Percentiles rank a stretch among this genome's conserved stretches.
Conservation (phyloP, 1,140 invertebrate species). For the Whitmania pigra region DNA sequence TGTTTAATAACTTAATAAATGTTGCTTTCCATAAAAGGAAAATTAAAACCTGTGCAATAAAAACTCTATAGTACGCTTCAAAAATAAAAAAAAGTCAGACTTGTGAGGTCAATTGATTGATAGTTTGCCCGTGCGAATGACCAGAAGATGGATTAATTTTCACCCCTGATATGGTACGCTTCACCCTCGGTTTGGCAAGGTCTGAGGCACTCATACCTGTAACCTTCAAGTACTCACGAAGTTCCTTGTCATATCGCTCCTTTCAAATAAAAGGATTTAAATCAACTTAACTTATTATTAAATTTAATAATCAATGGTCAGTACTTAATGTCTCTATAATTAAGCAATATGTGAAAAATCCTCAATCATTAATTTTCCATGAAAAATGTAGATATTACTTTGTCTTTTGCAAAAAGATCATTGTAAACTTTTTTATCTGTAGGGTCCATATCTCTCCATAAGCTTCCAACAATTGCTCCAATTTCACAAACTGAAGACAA, state of each 20-base stretch:
- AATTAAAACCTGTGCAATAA: too few relatives aligned
- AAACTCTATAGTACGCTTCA: neutral
- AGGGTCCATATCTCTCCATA: constrained; percentile 17
- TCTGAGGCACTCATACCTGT: constrained; percentile 18
- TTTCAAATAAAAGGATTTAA: neutral
- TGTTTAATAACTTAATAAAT: too few relatives aligned
- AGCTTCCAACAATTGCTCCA: constrained; percentile 15
- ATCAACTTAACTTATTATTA: neutral
- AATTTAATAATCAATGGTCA: too few relatives aligned
- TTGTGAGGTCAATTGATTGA: neutral
- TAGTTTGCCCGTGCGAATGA: neutral
- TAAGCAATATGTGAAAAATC: neutral
- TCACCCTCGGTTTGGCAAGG: constrained; percentile 5
- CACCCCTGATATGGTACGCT: neutral
- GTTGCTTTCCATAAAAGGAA: too few relatives aligned
- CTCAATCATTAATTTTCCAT: neutral
- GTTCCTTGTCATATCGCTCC: constrained; percentile 16
- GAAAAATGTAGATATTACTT: neutral
- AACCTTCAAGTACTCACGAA: constrained; percentile 7
- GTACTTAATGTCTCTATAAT: too few relatives aligned
- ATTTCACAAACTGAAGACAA: constrained; percentile 20
- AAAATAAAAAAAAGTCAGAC: too few relatives aligned
- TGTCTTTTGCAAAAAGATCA: constrained; percentile 15
- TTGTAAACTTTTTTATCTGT: constrained; percentile 13
- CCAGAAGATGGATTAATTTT: neutral